phyloP scores from a whole-genome alignment of 37 sponge, comb jelly and placozoan species.

The Oscarella lobularis region DNA sequence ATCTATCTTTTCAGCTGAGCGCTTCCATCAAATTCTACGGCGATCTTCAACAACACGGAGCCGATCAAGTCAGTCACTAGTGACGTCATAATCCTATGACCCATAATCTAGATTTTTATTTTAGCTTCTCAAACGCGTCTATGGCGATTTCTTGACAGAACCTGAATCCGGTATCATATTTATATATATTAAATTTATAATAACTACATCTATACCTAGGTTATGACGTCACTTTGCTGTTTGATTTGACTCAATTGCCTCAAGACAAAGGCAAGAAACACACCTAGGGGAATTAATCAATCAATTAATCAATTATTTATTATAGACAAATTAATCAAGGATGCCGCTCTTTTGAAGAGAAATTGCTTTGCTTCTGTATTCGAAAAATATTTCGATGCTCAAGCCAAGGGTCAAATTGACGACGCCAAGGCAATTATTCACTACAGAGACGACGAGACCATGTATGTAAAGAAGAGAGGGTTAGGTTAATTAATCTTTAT shows the following conservation, averaged over 20 bases:
- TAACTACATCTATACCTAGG: too few species aligned
- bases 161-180: too few species aligned
- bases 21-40: conserved; percentile 80
- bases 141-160: conserved; percentile 34
- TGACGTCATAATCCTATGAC: background rate
- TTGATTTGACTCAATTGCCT: conserved; percentile 71
- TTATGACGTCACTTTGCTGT: conserved; percentile 74
- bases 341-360: conserved; percentile 79
- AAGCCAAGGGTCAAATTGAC: conserved; percentile 37
- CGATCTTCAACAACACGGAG: conserved; percentile 73
- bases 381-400: conserved; percentile 87
- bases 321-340: conserved; percentile 21
- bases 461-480: too few species aligned
- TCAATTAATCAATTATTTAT: background rate
- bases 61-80: conserved; percentile 61
- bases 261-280: conserved; percentile 77
- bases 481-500: background rate
- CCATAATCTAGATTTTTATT: background rate
- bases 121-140: conserved; percentile 48
- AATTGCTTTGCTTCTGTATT: conserved; percentile 97
- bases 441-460: conserved; percentile 91
- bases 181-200: too few species aligned
- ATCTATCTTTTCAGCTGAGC: conserved; percentile 37
- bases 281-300: too few species aligned
- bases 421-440: conserved; percentile 63